Conservation (phyloP, 2,113 vertebrate species). For the Marcusenius ussheri region DNA sequence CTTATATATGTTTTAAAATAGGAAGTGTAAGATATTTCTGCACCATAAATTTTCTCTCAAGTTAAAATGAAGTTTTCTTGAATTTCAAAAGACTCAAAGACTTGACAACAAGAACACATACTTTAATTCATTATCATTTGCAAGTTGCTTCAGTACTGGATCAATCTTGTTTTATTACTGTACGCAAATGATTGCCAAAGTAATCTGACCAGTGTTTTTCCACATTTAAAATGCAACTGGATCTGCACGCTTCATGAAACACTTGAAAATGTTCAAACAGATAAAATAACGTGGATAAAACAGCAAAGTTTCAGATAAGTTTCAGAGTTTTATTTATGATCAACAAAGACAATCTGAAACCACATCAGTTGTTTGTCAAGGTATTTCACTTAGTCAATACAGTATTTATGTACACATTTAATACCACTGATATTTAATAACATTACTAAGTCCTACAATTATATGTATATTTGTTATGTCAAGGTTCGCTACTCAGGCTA, state of each 20-base stretch:
- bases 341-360: background rate
- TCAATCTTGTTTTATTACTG: background rate
- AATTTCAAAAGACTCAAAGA: background rate
- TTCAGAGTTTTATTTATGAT: background rate
- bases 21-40: background rate
- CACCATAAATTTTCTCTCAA: background rate
- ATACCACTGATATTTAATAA: background rate
- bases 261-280: background rate
- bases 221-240: background rate
- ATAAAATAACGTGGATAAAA: background rate
- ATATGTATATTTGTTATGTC: constrained; percentile 18
- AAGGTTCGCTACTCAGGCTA: constrained; percentile 57
- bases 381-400: background rate
- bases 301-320: background rate
- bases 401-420: background rate
- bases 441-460: background rate
- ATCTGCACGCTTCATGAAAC: background rate
- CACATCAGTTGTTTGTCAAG: background rate
- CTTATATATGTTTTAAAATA: background rate
- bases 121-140: background rate
- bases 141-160: background rate
- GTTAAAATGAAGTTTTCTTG: background rate
- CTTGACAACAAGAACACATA: background rate
- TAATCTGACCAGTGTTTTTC: background rate
- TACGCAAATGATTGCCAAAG: background rate